Evolutionary conservation across 2,888 invertebrate species (phyloP).

Genomic region (Neelides folsomi): DNA sequence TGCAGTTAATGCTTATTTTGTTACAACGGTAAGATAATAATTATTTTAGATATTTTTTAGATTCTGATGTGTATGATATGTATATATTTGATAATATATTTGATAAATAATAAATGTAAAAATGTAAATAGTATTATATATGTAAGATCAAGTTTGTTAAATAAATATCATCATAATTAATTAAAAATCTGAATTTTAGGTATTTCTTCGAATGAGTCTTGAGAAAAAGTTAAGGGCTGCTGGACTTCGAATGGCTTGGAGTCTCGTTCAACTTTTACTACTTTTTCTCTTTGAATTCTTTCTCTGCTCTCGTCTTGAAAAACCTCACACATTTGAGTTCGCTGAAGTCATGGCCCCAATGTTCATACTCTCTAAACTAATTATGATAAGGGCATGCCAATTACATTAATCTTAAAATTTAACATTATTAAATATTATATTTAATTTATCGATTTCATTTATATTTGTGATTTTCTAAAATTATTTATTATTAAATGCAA

Average conservation of each 20-base stretch:
- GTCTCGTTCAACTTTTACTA: slow-evolving; percentile 63
- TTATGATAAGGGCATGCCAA: slow-evolving; percentile 86
- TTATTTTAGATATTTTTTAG: no score
- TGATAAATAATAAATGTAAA: no score
- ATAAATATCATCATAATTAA: no score
- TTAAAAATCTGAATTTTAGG: no score
- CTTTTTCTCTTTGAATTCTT: slow-evolving; percentile 84
- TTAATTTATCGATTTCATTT: no score
- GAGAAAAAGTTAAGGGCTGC: slow-evolving; percentile 41
- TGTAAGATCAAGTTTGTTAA: no score
- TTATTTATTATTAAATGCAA: no score
- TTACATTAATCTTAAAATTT: slow-evolving; percentile 44
- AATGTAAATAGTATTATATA: no score
- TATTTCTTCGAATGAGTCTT: slow-evolving; percentile 80
- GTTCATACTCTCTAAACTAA: slow-evolving; percentile 74
- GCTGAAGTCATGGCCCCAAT: slow-evolving; percentile 86
- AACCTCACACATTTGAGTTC: slow-evolving; percentile 66
- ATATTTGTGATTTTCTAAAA: no score
- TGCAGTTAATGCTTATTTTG: slow-evolving; percentile 85
- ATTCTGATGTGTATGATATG: no score
- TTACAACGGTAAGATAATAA: slow-evolving; percentile 53
- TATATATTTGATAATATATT: no score
- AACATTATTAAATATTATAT: no score
- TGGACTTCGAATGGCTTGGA: slow-evolving; percentile 66
- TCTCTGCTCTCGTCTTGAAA: slow-evolving; percentile 71